Percentiles rank a stretch among this genome's conserved stretches.
Conservation (phyloP, 1,140 invertebrate genomes). For the Wiebesia pumilae region DNA sequence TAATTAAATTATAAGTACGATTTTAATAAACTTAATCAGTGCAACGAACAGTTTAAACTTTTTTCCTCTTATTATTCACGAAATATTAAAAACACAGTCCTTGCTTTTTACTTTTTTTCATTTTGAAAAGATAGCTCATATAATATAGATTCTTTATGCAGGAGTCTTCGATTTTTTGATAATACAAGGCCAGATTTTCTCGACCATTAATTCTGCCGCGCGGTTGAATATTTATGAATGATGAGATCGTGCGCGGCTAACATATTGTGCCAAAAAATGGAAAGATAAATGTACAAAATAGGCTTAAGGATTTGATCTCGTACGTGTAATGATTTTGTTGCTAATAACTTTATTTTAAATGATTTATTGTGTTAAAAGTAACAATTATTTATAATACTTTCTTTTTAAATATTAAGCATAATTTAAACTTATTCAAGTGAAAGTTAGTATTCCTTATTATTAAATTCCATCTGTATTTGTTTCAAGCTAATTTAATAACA, state of each 20-base stretch:
- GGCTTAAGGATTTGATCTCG: not conserved
- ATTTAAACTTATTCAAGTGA: too few species aligned
- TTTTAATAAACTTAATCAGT: too few species aligned
- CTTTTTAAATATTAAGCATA: too few species aligned
- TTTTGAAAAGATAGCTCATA: not conserved
- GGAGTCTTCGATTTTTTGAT: slow-evolving; percentile 38
- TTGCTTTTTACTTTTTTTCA: not conserved
- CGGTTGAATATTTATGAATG: not conserved
- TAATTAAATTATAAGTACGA: too few species aligned
- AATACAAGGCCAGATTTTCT: slow-evolving; percentile 32
- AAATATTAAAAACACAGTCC: not conserved
- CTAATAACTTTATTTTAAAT: not conserved
- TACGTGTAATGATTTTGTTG: not conserved
- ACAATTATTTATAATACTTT: too few species aligned
- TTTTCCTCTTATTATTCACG: not conserved
- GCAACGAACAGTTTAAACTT: not conserved
- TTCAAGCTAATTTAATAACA: too few species aligned
- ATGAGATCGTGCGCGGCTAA: not conserved
- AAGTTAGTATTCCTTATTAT: too few species aligned
- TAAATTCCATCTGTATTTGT: too few species aligned
- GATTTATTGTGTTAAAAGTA: too few species aligned
- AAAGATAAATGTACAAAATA: not conserved
- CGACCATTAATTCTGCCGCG: slow-evolving; percentile 16
- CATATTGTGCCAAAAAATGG: not conserved
- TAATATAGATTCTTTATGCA: not conserved